phyloP scores from a whole-genome alignment of 2,113 vertebrate genomes.

The Rhinopomastus cyanomelas region DNA sequence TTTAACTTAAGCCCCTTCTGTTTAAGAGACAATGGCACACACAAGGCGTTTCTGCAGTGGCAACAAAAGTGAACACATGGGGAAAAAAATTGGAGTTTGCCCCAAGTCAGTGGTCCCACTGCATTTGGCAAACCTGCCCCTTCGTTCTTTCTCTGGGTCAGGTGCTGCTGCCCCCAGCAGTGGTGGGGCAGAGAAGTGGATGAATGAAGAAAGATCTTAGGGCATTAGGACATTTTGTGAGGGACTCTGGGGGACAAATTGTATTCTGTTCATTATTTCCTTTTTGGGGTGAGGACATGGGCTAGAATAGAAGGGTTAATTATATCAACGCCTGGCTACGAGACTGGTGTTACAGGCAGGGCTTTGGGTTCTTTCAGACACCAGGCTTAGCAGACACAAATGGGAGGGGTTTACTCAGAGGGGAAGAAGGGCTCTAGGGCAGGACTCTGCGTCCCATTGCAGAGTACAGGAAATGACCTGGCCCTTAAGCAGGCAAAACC shows the following conservation, averaged over 20 bases:
- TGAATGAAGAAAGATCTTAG: too few species aligned
- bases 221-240: too few species aligned
- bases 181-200: not conserved
- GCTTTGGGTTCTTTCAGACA: too few species aligned
- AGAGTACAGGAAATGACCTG: not conserved
- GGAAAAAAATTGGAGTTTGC: not conserved
- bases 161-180: not conserved
- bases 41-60: not conserved
- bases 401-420: too few species aligned
- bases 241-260: too few species aligned
- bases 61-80: not conserved
- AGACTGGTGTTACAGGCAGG: too few species aligned
- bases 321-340: too few species aligned
- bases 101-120: not conserved
- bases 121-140: not conserved
- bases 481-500: not conserved
- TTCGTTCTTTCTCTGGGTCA: not conserved
- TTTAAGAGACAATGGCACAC: not conserved
- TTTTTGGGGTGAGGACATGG: too few species aligned
- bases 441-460: not conserved
- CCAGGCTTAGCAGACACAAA: too few species aligned
- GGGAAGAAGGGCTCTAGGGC: too few species aligned
- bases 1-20: not conserved
- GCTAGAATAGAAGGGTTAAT: too few species aligned
- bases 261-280: too few species aligned